Evolutionary conservation across 2,797 vertebrate species (phyloP), one percentile per base, ranked within the genome.

Genomic region (Erethizon dorsatum): DNA sequence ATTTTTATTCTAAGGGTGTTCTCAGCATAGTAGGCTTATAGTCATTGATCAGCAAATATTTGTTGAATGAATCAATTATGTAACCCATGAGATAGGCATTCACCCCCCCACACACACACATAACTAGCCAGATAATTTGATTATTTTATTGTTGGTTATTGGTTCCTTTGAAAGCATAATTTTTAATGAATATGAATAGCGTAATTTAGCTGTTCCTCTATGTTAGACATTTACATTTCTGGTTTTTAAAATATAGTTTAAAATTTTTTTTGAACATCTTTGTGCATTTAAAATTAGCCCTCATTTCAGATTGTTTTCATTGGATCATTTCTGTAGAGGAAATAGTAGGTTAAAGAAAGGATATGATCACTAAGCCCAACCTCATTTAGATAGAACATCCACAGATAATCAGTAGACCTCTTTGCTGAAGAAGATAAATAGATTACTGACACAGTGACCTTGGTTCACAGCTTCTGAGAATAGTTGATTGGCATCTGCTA

Each of bases 221-320:
- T 54, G 12, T 88, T 77, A 50, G 80, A 59, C n/a, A 90, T 78
- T 83, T 86, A 61, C 37, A 26, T 79, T 92, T 92, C 9, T 89
- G 22, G 1, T 37, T 84, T 89, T 78, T 47, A 47, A 88, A 80
- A 47, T 65, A 18, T 13, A 52, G n/a, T 8, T 69, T 69, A 26
- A 88, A 88, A 41, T 9, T 1, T 78, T 83, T 75, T 71, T 77
- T 50, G 14, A 11, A 33, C 41, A 63, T 94, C 50, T 67, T 90
- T n/a, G 7, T 90, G 26, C 31, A 90, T 92, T 92, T 84, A 94
- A 96, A 83, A 83, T 83, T 33, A 63, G 54, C 65, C 47, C 14
- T 90, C 52, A n/a, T 63, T 92, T 91, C 52, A 50, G 59, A 28
- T 91, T 84, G 13, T 77, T 92, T 90, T 93, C 45, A 37, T 75